Conservation (phyloP, 92 coral and sea anemone genomes). For the Siderastrea siderea region DNA sequence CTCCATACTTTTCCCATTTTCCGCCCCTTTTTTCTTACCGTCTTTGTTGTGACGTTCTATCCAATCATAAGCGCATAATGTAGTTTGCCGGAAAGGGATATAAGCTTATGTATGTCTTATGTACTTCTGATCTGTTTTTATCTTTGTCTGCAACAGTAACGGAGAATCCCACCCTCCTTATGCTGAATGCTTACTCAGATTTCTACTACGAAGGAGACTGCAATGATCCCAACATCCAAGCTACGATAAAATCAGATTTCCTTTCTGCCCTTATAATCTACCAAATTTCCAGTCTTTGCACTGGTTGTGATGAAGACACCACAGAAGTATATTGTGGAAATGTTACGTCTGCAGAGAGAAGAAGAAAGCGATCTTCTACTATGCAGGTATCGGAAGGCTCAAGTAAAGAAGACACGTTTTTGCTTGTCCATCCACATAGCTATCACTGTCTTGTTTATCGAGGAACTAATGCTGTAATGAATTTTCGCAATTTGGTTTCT, state of each 20-base stretch:
- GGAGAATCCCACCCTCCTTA: slow-evolving; percentile 55
- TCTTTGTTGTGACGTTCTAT: no score
- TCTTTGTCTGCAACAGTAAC: slow-evolving; percentile 47
- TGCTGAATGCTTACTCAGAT: not conserved
- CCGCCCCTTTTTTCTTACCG: no score
- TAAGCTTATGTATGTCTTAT: not conserved
- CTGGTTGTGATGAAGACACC: slow-evolving; percentile 33
- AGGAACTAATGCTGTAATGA: no score
- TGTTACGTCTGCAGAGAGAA: slow-evolving; percentile 44
- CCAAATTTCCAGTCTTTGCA: not conserved
- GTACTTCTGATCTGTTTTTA: not conserved
- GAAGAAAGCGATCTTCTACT: slow-evolving; percentile 65
- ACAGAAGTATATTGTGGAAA: slow-evolving; percentile 76
- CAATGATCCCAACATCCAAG: slow-evolving; percentile 74
- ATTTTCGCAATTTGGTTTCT: no score
- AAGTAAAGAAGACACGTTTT: not conserved
- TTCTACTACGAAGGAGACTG: slow-evolving; percentile 84
- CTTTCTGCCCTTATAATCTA: not conserved
- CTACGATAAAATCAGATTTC: slow-evolving; percentile 1
- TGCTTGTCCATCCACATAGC: not conserved
- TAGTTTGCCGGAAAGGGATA: no score
- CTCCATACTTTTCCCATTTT: no score
- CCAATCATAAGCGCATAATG: no score
- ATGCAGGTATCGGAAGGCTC: slow-evolving; percentile 38
- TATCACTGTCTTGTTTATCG: not conserved